These are phyloP conservation scores for Balaeniceps rex DNA, from an alignment of 2,113 vertebrate genomes.

Conservation along the genomic window DNA sequence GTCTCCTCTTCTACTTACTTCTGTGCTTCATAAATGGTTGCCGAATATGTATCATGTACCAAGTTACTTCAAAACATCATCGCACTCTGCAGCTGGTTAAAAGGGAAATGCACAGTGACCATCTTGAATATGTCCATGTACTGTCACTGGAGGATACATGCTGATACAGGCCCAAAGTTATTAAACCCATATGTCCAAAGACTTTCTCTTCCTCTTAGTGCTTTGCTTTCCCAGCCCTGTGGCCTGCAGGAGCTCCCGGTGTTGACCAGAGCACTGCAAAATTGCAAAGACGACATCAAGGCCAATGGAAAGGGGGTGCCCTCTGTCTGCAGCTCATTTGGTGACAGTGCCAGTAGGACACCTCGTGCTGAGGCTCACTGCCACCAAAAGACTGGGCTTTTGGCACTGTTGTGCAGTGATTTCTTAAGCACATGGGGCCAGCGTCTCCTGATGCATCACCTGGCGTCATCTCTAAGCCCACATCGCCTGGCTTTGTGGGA, in stretches of 20 bases:
- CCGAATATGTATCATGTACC: not conserved
- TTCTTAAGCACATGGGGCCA: not conserved
- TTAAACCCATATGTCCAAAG: not conserved
- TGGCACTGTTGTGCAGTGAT: accelerated
- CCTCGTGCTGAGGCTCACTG: not conserved
- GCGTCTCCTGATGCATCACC: not conserved
- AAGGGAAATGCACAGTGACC: not conserved
- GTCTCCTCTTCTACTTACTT: not conserved
- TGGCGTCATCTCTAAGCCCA: not conserved
- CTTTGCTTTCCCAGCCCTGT: not conserved
- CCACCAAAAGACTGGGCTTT: not conserved
- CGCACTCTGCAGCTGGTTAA: accelerated
- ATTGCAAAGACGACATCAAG: not conserved
- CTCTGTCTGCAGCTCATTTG: not conserved
- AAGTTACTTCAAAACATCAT: not conserved
- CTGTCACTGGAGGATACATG: not conserved
- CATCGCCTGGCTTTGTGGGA: accelerated
- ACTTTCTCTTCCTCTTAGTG: not conserved
- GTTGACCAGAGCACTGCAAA: not conserved
- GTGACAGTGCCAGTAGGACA: not conserved
- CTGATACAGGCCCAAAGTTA: not conserved
- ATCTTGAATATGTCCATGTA: not conserved
- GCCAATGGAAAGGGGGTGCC: not conserved
- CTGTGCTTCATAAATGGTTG: not conserved
- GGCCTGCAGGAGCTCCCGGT: not conserved